Evolutionary conservation across 2,797 vertebrate genomes (phyloP), one percentile per base, ranked within the genome.

Genomic region (Falco biarmicus): DNA sequence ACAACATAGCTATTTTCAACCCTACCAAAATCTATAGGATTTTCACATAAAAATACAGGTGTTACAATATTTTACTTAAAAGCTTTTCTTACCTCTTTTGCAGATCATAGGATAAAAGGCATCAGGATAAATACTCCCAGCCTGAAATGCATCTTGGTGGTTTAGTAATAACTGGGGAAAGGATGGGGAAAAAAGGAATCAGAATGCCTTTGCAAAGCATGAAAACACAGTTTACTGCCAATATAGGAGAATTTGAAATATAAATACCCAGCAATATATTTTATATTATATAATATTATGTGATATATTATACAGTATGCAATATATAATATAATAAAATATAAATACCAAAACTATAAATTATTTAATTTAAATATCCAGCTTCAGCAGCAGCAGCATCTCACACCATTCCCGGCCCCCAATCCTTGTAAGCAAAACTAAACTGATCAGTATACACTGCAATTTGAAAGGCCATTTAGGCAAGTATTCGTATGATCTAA

Each of bases 61-160:
- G 8, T 50, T 80, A 45, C 21, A 61, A 59, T 10, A 50, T 0
- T 50, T 22, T 41, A 65, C 3, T 61, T 56, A 26, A 89, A 47
- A 60, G 22, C 20, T 80, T 65, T 37, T 50, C 97, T 98, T 97
- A 98, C 98, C 98, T 45, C 41, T 61, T 95, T 94, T 97, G 83
- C 98, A 98, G 87, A 98, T 78, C 47, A 73, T 25, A 77, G 98
- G 59, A 89, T 98, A 98, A 95, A 98, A 98, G 11, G 97, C 94
- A 71, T 98, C 98, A 56, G 98, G 98, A 95, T 98, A 98, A 90
- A 98, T 93, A 3, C 97, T 94, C 43, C 98, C 98, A 77, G 98
- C 98, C 81, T 98, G 98, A 95, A 98, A 98, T 0, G 98, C 98
- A 77, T 98, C 98, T 84, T 95, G 98, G 80, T 98, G 98, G 29